These are phyloP conservation scores for Artibeus lituratus DNA, from an alignment of 2,797 vertebrate species.

Conservation along the genomic window DNA sequence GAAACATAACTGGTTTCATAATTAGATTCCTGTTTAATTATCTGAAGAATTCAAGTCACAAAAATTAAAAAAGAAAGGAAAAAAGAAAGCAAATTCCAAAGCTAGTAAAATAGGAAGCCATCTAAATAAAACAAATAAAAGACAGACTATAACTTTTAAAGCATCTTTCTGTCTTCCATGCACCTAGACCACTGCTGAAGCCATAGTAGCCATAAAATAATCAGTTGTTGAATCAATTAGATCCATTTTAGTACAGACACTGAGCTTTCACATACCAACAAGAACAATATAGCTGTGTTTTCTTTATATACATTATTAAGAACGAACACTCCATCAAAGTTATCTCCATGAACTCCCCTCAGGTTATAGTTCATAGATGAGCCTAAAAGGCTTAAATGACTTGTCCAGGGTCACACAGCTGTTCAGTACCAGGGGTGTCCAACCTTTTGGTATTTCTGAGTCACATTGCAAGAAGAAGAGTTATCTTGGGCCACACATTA, in stretches of 20 bases:
- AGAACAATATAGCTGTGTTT: not conserved
- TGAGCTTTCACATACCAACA: not conserved
- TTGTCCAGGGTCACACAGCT: not conserved
- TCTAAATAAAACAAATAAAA: not conserved
- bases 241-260: not conserved
- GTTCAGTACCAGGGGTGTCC: not conserved
- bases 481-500: too few relatives aligned
- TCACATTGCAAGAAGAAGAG: too few relatives aligned
- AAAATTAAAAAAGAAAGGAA: not conserved
- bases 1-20: not conserved
- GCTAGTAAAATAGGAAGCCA: constrained; percentile 6
- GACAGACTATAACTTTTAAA: constrained; percentile 3
- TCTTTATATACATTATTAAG: not conserved
- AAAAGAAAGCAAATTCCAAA: not conserved
- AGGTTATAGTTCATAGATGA: not conserved
- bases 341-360: not conserved
- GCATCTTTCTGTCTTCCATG: not conserved
- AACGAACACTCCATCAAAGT: not conserved
- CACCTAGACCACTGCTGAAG: not conserved
- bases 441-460: too few relatives aligned
- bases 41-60: not conserved
- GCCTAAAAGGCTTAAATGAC: not conserved
- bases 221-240: constrained; percentile 2
- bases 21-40: constrained; percentile 26
- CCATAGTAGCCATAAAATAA: not conserved